Evolutionary conservation across 2,113 vertebrate genomes (phyloP).

Genomic region (Montifringilla adamsi): DNA sequence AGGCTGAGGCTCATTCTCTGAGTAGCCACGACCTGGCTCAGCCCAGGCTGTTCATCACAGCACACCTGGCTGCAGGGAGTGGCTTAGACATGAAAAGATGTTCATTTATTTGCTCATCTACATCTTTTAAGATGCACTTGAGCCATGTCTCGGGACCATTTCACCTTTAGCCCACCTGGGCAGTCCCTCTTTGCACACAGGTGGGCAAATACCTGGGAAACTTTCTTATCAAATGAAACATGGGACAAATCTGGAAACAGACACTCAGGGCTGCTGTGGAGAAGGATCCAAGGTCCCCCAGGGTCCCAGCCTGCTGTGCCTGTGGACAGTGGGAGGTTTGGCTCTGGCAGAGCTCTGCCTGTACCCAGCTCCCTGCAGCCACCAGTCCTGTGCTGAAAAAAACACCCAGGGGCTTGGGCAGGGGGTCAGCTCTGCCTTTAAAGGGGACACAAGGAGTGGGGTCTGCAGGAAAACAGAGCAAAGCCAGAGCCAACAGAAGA

Average conservation of each 20-base stretch:
- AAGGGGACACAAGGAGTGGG: not conserved
- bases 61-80: not conserved
- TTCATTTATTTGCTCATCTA: not conserved
- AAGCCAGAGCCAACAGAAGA: not conserved
- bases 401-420: not conserved
- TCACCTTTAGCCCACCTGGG: not conserved
- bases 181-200: not conserved
- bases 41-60: not conserved
- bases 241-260: fast-evolving
- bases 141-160: not conserved
- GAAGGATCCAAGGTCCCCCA: not conserved
- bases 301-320: not conserved
- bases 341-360: not conserved
- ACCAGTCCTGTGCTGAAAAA: fast-evolving
- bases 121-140: not conserved
- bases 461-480: not conserved
- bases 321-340: not conserved
- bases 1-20: not conserved
- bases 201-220: not conserved
- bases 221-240: not conserved
- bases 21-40: not conserved
- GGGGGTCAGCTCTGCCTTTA: not conserved
- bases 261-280: not conserved
- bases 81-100: not conserved
- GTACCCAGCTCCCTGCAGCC: fast-evolving